Evolutionary conservation across 2,888 invertebrate genomes (phyloP).

Genomic region (Eumerus sabulonum): DNA sequence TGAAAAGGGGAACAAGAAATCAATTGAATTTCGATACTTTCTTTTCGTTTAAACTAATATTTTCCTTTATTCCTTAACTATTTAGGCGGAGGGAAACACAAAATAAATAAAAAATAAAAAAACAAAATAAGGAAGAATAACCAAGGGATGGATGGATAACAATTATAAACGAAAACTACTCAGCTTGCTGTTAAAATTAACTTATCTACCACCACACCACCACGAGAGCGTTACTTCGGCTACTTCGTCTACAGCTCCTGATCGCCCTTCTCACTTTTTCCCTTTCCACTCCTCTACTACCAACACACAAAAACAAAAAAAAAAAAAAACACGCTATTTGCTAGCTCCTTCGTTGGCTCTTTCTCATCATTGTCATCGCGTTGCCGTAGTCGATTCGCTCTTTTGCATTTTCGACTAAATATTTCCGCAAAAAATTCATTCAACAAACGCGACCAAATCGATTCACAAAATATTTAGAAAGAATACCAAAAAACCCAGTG

Average conservation of each 20-base stretch:
- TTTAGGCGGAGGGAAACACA: constrained; percentile 28
- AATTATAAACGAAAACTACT: constrained; percentile 47
- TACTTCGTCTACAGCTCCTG: constrained; percentile 30
- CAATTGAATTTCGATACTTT: neutral
- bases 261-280: constrained; percentile 46
- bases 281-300: constrained; percentile 43
- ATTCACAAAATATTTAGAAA: constrained; percentile 10
- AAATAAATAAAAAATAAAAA: neutral
- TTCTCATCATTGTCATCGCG: constrained; percentile 37
- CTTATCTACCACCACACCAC: constrained; percentile 58
- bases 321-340: constrained; percentile 34
- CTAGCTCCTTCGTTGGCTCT: constrained; percentile 55
- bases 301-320: too few species aligned
- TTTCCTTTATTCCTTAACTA: too few species aligned
- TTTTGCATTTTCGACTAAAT: constrained; percentile 69
- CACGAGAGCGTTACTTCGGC: constrained; percentile 60
- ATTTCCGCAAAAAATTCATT: constrained; percentile 70
- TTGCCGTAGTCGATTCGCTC: constrained; percentile 41
- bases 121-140: constrained; percentile 27
- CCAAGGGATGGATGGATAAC: constrained; percentile 62
- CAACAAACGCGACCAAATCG: constrained; percentile 24
- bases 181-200: constrained; percentile 64
- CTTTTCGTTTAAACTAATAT: too few species aligned
- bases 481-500: constrained; percentile 3
- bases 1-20: too few species aligned